phyloP scores from a whole-genome alignment of 2,113 vertebrate species.

The Acanthochromis polyacanthus region DNA sequence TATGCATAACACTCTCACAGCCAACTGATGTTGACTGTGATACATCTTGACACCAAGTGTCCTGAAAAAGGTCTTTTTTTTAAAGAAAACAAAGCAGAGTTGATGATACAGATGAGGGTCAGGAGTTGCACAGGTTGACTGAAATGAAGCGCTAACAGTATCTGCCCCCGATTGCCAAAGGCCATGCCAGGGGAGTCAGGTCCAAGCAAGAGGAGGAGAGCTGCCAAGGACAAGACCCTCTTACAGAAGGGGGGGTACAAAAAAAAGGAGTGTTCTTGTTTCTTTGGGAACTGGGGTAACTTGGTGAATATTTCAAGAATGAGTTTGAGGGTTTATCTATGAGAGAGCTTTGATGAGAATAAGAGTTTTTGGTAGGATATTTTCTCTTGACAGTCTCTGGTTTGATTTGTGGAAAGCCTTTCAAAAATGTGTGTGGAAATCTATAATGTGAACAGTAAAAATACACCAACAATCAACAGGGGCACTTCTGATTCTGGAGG shows the following conservation, averaged over 20 bases:
- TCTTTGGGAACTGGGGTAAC: conserved; percentile 54
- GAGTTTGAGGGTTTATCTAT: conserved; percentile 9
- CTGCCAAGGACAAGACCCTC: conserved; percentile 78
- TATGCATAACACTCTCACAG: conserved; percentile 71
- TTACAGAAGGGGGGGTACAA: conserved; percentile 30
- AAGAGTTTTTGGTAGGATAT: background rate
- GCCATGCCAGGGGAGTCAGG: conserved; percentile 69
- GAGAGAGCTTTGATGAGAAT: conserved; percentile 46
- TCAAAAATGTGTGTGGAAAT: conserved; percentile 52
- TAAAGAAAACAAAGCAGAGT: conserved; percentile 54
- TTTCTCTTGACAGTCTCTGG: conserved; percentile 32
- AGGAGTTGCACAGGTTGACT: conserved; percentile 9
- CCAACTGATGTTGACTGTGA: conserved; percentile 57
- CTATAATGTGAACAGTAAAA: conserved; percentile 66
- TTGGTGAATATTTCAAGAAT: conserved; percentile 45
- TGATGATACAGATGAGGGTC: conserved; percentile 52
- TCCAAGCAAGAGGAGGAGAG: conserved; percentile 71
- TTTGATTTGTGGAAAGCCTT: conserved; percentile 64
- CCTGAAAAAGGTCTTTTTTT: conserved; percentile 43
- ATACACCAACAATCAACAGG: conserved; percentile 66
- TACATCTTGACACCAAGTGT: conserved; percentile 45
- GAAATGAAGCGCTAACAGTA: conserved; percentile 51
- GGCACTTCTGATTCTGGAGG: conserved; percentile 65
- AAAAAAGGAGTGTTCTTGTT: background rate
- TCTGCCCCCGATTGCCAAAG: conserved; percentile 71